Base-by-base conservation (phyloP, 1,140 invertebrate genomes). In the Nixonia krombeini region DNA sequence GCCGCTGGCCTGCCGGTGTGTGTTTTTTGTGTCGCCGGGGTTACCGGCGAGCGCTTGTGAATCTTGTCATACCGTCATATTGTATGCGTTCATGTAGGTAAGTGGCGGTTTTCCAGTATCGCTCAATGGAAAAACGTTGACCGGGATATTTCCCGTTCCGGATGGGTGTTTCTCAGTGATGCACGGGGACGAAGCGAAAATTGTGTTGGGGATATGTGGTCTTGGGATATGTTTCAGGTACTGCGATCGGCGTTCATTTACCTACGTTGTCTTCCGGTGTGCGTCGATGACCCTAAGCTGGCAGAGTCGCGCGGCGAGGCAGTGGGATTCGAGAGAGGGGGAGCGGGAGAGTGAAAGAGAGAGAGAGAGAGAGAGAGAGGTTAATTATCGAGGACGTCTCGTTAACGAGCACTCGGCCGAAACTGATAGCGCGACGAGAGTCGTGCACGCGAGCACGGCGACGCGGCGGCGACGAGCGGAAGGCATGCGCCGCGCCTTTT, bases 401-500 rank as follows among this genome's bases (percentile, higher is more conserved):
- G 12, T 3, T n/a, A 31, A 45, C 5, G 3, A 45, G 42, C 13
- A 40, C 21, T 45, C 13, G n/a, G 28, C 15, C n/a, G 17, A 35
- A 16, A 16, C 26, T 12, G 18, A 8, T 16, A 10, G 42, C 28
- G 35, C n/a, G 12, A 6, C 2, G 12, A 4, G 4, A 35, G 10
- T n/a, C 33, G 12, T 8, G 8, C 6, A 21, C 29, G 29, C 21
- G 18, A 47, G 21, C 12, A 25, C n/a, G 18, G 37, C 12, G 46
- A 37, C 31, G 28, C 18, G 9, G 35, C 10, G 29, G 25, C 15
- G 29, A 12, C n/a, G 12, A 29, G 50, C 37, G 52, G 68, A 55
- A 51, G 13, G 47, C 56, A 46, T 65, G 70, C 71, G 68, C 70
- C 61, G 61, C 72, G 62, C 62, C 70, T 78, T 76, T 75, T 69